These are phyloP conservation scores for Noctua fimbriata DNA, from an alignment of 2,888 invertebrate genomes.

Conservation along the genomic window DNA sequence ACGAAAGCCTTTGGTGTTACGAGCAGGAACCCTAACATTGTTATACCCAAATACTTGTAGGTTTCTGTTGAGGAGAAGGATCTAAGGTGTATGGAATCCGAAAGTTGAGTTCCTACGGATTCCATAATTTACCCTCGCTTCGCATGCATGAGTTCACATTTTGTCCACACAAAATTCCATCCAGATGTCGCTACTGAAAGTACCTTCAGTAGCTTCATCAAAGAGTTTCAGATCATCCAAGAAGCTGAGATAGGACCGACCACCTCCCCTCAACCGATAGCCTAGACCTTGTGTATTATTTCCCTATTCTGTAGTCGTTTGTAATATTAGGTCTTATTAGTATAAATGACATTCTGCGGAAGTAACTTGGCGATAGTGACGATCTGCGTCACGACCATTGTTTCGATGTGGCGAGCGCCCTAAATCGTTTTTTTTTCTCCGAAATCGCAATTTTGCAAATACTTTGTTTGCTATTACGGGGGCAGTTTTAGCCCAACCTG, in stretches of 20 bases:
- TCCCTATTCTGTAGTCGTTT: not conserved
- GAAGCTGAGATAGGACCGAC: not conserved
- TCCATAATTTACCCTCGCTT: not conserved
- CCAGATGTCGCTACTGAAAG: not conserved
- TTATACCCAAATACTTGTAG: too few species aligned
- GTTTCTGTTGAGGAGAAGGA: too few species aligned
- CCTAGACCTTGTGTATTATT: not conserved
- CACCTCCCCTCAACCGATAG: not conserved
- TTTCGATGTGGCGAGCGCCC: not conserved
- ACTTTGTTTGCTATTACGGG: not conserved
- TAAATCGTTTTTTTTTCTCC: not conserved
- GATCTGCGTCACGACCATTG: not conserved
- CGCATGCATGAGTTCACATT: not conserved
- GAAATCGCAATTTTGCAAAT: not conserved
- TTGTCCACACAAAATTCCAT: not conserved
- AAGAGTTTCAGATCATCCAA: not conserved
- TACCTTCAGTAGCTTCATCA: not conserved
- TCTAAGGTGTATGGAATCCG: too few species aligned
- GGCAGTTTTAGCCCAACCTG: not conserved
- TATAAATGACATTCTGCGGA: not conserved
- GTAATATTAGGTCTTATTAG: not conserved
- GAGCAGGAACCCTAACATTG: too few species aligned
- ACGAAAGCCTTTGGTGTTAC: too few species aligned
- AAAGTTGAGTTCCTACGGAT: too few species aligned
- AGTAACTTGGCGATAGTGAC: not conserved